Conservation (phyloP, 2,888 invertebrate genomes). For the Rhogogaster chlorosoma region DNA sequence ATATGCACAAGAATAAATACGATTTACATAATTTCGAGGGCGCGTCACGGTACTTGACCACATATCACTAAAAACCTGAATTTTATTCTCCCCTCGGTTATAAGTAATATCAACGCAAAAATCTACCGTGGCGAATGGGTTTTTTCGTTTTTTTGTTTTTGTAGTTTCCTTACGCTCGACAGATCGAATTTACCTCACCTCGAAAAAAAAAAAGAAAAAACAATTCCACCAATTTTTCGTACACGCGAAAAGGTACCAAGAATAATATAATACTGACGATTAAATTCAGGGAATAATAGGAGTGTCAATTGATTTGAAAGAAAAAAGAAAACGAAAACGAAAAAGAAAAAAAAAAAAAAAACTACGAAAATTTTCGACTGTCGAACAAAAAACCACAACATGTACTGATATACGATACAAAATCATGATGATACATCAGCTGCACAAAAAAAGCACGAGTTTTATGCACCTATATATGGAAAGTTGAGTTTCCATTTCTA, state of each 20-base stretch:
- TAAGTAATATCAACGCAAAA: not conserved
- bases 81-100: not conserved
- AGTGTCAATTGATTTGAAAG: not conserved
- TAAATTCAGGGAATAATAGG: not conserved
- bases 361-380: not conserved
- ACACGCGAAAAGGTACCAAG: not conserved
- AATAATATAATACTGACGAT: not conserved
- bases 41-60: not conserved
- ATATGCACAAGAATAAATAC: not conserved
- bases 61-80: not conserved
- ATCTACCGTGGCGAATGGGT: not conserved
- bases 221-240: not conserved
- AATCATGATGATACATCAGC: not conserved
- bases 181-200: not conserved
- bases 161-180: not conserved
- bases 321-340: not conserved
- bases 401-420: constrained; percentile 10
- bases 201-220: too few species aligned
- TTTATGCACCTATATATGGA: not conserved
- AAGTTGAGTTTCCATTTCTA: not conserved
- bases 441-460: constrained; percentile 16
- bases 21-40: not conserved
- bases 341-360: not conserved
- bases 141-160: not conserved
- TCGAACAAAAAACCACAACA: not conserved